Base-by-base conservation (phyloP, 1,140 invertebrate species). In the Drosophila pandora region DNA sequence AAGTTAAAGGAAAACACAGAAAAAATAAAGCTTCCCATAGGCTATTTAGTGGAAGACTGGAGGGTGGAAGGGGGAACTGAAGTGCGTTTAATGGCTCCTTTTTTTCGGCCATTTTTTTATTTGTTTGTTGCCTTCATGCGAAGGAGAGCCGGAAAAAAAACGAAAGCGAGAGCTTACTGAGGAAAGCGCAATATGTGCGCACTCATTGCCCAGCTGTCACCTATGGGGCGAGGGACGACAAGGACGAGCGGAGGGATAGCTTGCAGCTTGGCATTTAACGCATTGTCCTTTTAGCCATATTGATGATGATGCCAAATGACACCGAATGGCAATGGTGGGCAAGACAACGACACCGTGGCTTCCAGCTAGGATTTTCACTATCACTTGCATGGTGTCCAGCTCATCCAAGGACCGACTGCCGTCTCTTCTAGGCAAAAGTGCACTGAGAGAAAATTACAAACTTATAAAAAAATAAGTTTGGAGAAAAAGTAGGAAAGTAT, bases 281-380 rank as follows among this genome's bases (percentile, higher is more conserved):
- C 83, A 88, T 88, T 88, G 83, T 88, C 79, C 83, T 88, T 88
- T 88, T 88, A 88, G 83, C 83, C 83, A 88, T 88, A 88, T 88
- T 88, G 83, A 88, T 88, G 83, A 88, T 88, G 83, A 88, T 88
- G 79, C 83, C 83, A 88, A 87, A 87, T 88, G 83, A 87, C 83
- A 87, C 75, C 75, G 67, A 85, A 85, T 81, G 80, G 80, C 81
- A 80, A 69, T 82, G 83, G 64, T 69, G 50, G 63, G 65, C 65
- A 68, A 69, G 64, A 68, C 81, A 81, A 87, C 47, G 59, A 63
- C 70, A 82, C 82, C 83, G 83, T 83, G 69, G 75, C 70, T 71
- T 79, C 58, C 75, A 82, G 82, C 82, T 79, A 82, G 83, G 82
- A 88, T 82, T 87, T 84, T 67, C 60, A 79, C 82, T 87, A 85